A percentile compares a stretch with the other conserved stretches of the same genome.
Evolutionary conservation across 1,140 invertebrate species (phyloP).

Genomic region (Aleiodes sp.): DNA sequence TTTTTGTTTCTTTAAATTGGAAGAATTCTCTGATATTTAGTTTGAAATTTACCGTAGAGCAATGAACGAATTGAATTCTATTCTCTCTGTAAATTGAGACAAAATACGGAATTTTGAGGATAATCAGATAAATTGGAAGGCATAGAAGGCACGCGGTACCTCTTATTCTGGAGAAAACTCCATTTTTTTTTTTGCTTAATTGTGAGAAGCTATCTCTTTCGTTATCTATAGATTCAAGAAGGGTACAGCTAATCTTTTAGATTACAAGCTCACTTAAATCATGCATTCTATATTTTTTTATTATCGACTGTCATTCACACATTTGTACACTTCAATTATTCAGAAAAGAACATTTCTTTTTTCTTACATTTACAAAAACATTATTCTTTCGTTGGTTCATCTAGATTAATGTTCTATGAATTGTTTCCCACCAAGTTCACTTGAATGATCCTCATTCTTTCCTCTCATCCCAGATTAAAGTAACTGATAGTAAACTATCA

Average conservation of each 20-base stretch:
- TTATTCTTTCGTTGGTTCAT: neutral
- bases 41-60: too few relatives aligned
- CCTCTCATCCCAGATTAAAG: neutral
- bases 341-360: slow-evolving; percentile 3
- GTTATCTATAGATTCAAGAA: too few relatives aligned
- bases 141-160: slow-evolving; percentile 59
- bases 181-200: slow-evolving; percentile 22
- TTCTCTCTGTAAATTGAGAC: neutral
- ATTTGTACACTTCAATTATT: slow-evolving; percentile 19
- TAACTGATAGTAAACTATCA: neutral
- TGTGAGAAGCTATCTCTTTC: slow-evolving; percentile 13
- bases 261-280: neutral
- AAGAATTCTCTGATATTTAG: too few relatives aligned
- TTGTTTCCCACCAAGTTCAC: too few relatives aligned
- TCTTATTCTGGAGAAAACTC: slow-evolving; percentile 27
- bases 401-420: neutral
- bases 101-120: slow-evolving; percentile 43
- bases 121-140: slow-evolving; percentile 49
- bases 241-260: too few relatives aligned
- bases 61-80: neutral
- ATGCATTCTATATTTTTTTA: slow-evolving; percentile 11
- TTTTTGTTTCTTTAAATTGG: too few relatives aligned
- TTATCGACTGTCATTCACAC: slow-evolving; percentile 17
- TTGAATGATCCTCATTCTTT: neutral
- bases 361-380: slow-evolving; percentile 21